A percentile compares a stretch with the other conserved stretches of the same genome.
These are phyloP conservation scores for Crematogaster levior DNA, from an alignment of 2,888 invertebrate genomes.

Conservation along the genomic window DNA sequence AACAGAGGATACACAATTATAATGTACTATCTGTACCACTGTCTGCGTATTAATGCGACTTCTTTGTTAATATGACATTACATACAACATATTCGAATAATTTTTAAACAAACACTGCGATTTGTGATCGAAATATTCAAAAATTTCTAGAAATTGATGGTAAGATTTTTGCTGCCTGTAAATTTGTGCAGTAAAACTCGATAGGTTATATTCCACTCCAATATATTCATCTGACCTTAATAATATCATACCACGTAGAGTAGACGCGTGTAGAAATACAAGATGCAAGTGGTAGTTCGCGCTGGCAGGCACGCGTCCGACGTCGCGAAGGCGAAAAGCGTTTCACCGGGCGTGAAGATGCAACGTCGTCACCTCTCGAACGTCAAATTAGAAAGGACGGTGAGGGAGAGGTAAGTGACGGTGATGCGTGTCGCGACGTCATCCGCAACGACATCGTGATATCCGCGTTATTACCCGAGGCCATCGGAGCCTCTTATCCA, in stretches of 20 bases:
- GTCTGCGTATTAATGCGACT: constrained; percentile 5
- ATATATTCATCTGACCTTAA: neutral
- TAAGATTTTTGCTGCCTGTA: neutral
- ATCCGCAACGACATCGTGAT: constrained; percentile 39
- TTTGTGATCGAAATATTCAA: neutral
- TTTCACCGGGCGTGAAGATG: constrained; percentile 28
- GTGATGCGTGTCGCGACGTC: constrained; percentile 41
- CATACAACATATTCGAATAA: neutral
- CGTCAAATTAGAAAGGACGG: constrained; percentile 48
- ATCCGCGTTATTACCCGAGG: constrained; percentile 40
- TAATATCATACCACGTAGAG: neutral
- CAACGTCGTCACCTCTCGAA: constrained; percentile 47
- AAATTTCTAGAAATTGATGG: neutral
- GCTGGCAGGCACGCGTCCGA: constrained; percentile 36
- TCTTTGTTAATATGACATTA: constrained; percentile 21
- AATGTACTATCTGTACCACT: constrained; percentile 25
- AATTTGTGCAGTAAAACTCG: neutral
- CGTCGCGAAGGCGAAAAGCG: constrained; percentile 31
- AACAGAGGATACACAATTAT: constrained; percentile 46
- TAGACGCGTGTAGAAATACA: neutral
- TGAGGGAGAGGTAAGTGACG: neutral
- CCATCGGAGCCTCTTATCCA: constrained; percentile 35
- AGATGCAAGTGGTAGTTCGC: neutral
- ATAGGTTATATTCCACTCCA: neutral
- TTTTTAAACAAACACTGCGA: neutral